Base-by-base conservation (phyloP, 1,140 invertebrate genomes). In the Drosophila insularis region DNA sequence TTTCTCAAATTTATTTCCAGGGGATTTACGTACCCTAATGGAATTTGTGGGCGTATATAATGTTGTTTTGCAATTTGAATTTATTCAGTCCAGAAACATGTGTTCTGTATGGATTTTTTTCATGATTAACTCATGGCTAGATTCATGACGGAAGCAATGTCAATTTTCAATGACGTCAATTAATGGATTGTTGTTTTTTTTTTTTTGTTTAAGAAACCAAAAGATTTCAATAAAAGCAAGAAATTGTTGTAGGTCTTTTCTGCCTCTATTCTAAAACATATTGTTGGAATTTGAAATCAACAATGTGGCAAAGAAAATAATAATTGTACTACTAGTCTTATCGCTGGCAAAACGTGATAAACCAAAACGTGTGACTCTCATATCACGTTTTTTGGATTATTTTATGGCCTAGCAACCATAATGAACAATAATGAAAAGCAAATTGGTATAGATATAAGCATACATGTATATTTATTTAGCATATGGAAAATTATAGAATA, bases 301-400 rank as follows among this genome's bases (percentile, higher is more conserved):
- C 53, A 35, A 11, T 5, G 8, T 11, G 11, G 17, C 21, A 71
- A 32, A 13, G 19, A 54, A 54, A 10, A 54, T 17, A 56, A 17
- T 8, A 17, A 2, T 11, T 11, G 0, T 37, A 13, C 10, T 2
- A 35, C 6, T 61, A 21, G 10, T 37, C 59, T 77, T 71, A 77
- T 77, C 74, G 39, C 72, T 7, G 5, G 10, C 8, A 71, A 76
- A 77, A 77, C 74, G 74, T 77, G 74, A 71, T 77, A 77, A 77
- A 61, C 37, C 37, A 21, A 43, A 54, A 32, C 73, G 63, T 63
- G 74, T 77, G 74, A 77, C 73, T 77, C 64, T 76, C 73, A 70
- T 76, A 69, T 77, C 74, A 77, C 74, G 74, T 77, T 77, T 27
- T 76, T 55, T 8, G 66, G n/a, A n/a, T 56, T 59, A 40, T 23